These are phyloP conservation scores for Erethizon dorsatum DNA, from an alignment of 2,797 vertebrate species.

Conservation along the genomic window DNA sequence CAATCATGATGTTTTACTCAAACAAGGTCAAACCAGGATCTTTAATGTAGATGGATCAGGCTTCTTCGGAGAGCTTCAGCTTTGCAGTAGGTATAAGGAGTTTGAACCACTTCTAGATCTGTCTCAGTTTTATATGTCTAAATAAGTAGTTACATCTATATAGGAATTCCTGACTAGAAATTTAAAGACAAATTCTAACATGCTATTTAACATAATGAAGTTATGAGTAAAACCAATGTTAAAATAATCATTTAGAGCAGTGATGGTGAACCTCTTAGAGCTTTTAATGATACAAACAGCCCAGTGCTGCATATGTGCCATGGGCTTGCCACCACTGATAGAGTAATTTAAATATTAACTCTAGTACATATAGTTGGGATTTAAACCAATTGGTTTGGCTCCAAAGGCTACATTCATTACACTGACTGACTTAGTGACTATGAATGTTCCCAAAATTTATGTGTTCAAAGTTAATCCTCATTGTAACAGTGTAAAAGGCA, in stretches of 20 bases:
- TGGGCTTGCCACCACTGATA: not conserved
- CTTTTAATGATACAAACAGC: not conserved
- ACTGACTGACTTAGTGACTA: not conserved
- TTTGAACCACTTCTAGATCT: not conserved
- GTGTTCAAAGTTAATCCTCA: not conserved
- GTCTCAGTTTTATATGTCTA: not conserved
- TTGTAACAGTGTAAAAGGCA: not conserved
- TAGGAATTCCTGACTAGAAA: not conserved
- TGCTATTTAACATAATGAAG: not conserved
- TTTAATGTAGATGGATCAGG: not conserved
- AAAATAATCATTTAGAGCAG: not conserved
- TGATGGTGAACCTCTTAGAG: not conserved
- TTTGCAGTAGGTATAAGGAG: not conserved
- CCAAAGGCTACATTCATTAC: not conserved
- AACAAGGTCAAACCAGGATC: not conserved
- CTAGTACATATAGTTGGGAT: not conserved
- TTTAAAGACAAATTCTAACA: not conserved
- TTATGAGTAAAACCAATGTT: not conserved
- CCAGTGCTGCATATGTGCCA: not conserved
- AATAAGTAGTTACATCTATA: not conserved
- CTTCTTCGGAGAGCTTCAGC: not conserved
- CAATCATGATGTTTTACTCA: not conserved
- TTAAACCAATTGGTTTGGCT: not conserved
- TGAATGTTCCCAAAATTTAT: not conserved
- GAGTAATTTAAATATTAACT: constrained; percentile 7